Evolutionary conservation across 2,113 vertebrate genomes (phyloP).

Genomic region (Crotophaga sulcirostris): DNA sequence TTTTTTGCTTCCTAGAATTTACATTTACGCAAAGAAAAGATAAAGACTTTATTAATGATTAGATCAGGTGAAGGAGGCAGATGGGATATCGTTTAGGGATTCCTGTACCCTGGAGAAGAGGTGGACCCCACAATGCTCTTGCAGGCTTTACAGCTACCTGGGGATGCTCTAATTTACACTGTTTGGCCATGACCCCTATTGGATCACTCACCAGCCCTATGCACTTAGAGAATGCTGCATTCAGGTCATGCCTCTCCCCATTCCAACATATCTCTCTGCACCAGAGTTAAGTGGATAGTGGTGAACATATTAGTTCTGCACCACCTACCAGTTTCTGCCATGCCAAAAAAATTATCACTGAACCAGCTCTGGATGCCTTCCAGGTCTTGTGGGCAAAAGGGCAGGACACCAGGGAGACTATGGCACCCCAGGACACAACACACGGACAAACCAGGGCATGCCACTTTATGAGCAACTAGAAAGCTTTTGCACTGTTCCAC

Average conservation of each 20-base stretch:
- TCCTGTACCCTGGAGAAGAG: not conserved
- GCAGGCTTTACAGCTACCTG: not conserved
- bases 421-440: not conserved
- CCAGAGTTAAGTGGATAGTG: not conserved
- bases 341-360: not conserved
- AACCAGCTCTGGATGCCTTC: not conserved
- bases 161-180: not conserved
- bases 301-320: not conserved
- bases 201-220: not conserved
- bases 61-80: not conserved
- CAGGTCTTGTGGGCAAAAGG: not conserved
- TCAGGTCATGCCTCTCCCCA: not conserved
- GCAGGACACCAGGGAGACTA: not conserved
- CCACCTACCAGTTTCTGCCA: not conserved
- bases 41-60: not conserved
- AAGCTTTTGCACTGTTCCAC: not conserved
- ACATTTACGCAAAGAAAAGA: not conserved
- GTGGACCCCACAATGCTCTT: not conserved
- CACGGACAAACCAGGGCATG: not conserved
- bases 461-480: not conserved
- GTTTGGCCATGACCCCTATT: not conserved
- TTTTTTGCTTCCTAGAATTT: not conserved
- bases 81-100: not conserved
- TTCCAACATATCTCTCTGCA: not conserved
- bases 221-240: fast-evolving